Base-by-base conservation (phyloP, 2,888 invertebrate species). In the Orchesellides sinensis region DNA sequence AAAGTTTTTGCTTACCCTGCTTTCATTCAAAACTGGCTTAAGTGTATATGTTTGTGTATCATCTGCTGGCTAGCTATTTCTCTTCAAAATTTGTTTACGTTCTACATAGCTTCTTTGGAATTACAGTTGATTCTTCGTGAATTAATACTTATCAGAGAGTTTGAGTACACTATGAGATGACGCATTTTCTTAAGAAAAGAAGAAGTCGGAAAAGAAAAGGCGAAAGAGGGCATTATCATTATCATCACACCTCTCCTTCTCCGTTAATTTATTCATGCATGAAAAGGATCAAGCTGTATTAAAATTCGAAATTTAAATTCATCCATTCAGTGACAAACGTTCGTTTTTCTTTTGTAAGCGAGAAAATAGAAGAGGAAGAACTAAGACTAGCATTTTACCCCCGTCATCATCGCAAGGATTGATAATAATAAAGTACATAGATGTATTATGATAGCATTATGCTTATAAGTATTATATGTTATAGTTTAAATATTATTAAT, bases 281-380 rank as follows among this genome's bases (percentile, higher is more conserved):
- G 61, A 82, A 83, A 73, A 79, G 84, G 85, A 86, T 86, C 83
- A 86, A 81, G 81, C 66, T 56, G 69, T 35, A 78, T 32, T 61
- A 17, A 29, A 73, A 65, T 65, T 35, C 19, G 45, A 75, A 61
- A 65, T 75, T 77, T 77, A 66, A 77, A 77, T 77, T 63, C 74
- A 65, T 63, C 65, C 45, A 56, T 63, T 59, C 45, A 56, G 12
- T 56, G 29, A 54, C 6, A 23, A 54, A n/a, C n/a, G n/a, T 40
- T n/a, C 40, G 40, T 40, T 40, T 40, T 40, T 40, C 40, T 40
- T 40, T 40, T 40, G 40, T 40, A 32, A 61, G 10, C 8, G 56
- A 25, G 27, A 27, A 12, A 56, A 56, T 23, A 25, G n/a, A 2
- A 23, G 56, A 19, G 21, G 10, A n/a, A 35, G 27, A 66, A 14